A percentile compares a stretch with the other conserved stretches of the same genome.
These are phyloP conservation scores for Drosophila grimshawi DNA, from an alignment of 1,140 invertebrate genomes.

Conservation along the genomic window DNA sequence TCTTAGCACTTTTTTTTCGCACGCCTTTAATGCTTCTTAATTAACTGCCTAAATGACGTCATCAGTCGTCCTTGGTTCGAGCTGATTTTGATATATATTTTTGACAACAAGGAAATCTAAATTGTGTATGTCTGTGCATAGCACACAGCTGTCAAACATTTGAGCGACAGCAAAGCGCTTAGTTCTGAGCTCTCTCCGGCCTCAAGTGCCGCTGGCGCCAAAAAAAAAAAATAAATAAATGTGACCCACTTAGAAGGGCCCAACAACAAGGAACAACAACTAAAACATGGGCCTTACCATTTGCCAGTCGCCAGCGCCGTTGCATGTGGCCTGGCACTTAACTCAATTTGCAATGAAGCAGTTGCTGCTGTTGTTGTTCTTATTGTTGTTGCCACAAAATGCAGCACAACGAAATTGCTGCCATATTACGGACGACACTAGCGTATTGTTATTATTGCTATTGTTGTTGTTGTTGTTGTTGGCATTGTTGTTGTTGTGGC, in stretches of 20 bases:
- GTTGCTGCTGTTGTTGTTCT: conserved; percentile 26
- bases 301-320: conserved; percentile 50
- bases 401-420: conserved; percentile 75
- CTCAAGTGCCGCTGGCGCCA: conserved; percentile 53
- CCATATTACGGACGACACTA: conserved; percentile 77
- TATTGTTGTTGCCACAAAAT: conserved; percentile 47
- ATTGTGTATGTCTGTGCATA: conserved; percentile 1
- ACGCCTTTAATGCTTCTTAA: conserved; percentile 53
- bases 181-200: conserved; percentile 19
- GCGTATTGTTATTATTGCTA: conserved; percentile 71
- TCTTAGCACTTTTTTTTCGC: conserved; percentile 47
- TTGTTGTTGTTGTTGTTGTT: conserved; percentile 45
- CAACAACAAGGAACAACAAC: conserved; percentile 33
- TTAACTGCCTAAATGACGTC: conserved; percentile 64
- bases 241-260: conserved; percentile 66
- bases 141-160: conserved; percentile 46
- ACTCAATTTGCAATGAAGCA: conserved; percentile 74
- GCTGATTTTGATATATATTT: conserved; percentile 44
- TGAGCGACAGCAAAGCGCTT: conserved; percentile 51
- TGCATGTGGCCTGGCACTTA: conserved; percentile 76
- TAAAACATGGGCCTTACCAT: conserved; percentile 52
- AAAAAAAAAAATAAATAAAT: conserved; percentile 55
- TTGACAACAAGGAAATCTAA: background rate
- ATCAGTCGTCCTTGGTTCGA: conserved; percentile 32
- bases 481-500: conserved; percentile 47